Conservation (phyloP, 2,797 vertebrate genomes). For the Crax fasciolata region DNA sequence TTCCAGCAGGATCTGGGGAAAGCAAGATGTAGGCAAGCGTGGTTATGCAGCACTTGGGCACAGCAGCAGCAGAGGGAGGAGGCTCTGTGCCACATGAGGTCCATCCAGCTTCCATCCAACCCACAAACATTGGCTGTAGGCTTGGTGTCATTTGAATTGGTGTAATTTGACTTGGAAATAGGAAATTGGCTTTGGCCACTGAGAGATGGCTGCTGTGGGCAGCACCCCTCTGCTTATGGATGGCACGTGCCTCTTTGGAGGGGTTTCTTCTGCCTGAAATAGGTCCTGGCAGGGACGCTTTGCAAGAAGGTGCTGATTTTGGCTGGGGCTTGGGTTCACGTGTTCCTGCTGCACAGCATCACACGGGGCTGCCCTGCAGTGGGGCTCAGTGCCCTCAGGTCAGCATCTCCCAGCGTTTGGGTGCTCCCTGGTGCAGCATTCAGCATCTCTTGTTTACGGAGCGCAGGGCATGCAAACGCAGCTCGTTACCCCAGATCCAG, state of each 20-base stretch:
- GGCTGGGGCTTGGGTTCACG: fast-evolving
- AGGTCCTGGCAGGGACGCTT: neutral
- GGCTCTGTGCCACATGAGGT: neutral
- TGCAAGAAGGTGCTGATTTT: neutral
- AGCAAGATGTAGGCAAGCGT: neutral
- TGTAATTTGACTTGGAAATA: neutral
- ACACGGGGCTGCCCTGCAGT: neutral
- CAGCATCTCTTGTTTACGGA: neutral
- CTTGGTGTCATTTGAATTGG: neutral
- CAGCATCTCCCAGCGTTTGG: neutral
- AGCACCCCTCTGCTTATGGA: neutral
- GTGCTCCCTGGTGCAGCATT: neutral
- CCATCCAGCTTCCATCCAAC: neutral
- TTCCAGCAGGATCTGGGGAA: neutral
- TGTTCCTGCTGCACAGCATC: neutral
- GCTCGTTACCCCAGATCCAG: neutral
- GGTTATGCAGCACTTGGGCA: neutral
- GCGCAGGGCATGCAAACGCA: fast-evolving
- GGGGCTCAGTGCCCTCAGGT: neutral
- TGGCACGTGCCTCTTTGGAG: neutral
- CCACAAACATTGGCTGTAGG: neutral
- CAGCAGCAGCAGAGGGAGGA: neutral
- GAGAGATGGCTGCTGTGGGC: neutral
- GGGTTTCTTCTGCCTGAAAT: neutral
- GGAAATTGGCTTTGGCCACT: neutral